Percentiles rank a stretch among this genome's conserved stretches.
These are phyloP conservation scores for Scomber scombrus DNA, from an alignment of 2,113 vertebrate species.

Conservation along the genomic window DNA sequence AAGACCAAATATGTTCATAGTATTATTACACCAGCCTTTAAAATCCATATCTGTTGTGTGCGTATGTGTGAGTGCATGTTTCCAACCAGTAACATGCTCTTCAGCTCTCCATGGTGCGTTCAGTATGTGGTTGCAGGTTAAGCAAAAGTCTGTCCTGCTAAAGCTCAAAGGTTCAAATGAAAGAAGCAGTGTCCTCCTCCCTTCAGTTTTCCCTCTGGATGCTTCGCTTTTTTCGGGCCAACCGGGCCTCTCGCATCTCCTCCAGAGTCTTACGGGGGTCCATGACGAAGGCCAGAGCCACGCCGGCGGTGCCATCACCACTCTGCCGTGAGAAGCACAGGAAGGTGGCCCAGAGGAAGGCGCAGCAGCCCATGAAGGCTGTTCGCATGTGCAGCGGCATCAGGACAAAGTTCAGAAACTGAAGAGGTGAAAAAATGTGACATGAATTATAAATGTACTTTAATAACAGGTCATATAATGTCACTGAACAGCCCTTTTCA, in stretches of 20 bases:
- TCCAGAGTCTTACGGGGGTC: conserved; percentile 76
- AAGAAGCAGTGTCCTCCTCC: background rate
- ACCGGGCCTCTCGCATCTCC: conserved; percentile 63
- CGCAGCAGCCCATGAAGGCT: conserved; percentile 91
- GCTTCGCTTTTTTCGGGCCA: conserved; percentile 52
- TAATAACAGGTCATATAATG: too few species aligned
- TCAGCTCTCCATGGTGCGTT: background rate
- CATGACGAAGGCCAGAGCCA: conserved; percentile 82
- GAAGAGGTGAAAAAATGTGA: background rate
- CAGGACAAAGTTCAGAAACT: conserved; percentile 93
- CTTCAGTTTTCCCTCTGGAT: conserved; percentile 57
- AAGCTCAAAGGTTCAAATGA: background rate
- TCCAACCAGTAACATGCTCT: background rate
- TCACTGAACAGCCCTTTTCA: too few species aligned
- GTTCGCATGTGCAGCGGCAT: conserved; percentile 90
- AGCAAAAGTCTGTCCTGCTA: background rate
- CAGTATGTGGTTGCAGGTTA: background rate
- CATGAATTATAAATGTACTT: background rate
- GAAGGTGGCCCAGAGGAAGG: conserved; percentile 93
- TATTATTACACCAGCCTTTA: background rate
- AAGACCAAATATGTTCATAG: background rate
- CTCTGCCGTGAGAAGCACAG: conserved; percentile 92
- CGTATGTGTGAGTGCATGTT: background rate
- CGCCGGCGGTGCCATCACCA: conserved; percentile 87
- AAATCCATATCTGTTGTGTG: background rate